Evolutionary conservation across 2,888 invertebrate genomes (phyloP).

Genomic region (Chrysolina americana): DNA sequence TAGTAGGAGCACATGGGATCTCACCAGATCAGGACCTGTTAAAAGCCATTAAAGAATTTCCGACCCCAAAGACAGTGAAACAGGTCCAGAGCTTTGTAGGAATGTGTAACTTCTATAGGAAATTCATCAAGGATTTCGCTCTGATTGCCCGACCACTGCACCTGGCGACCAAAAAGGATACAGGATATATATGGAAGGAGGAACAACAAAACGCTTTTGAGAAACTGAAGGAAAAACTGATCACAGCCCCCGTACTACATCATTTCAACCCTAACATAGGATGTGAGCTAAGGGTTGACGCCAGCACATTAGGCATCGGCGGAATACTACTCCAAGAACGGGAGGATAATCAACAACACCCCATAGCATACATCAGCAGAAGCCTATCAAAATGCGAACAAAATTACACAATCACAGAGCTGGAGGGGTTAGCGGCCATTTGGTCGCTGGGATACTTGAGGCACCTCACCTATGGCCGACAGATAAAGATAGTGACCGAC

Average conservation of each 20-base stretch:
- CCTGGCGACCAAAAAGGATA: conserved; percentile 31
- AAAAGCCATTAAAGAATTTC: no score
- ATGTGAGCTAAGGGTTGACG: conserved; percentile 38
- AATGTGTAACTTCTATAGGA: conserved; percentile 38
- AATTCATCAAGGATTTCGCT: conserved; percentile 39
- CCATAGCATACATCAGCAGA: no score
- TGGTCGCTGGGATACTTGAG: conserved; percentile 25
- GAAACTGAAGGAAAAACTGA: conserved; percentile 20
- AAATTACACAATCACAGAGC: conserved; percentile 39
- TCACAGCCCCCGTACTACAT: conserved; percentile 18
- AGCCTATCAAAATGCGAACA: no score
- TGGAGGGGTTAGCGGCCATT: conserved; percentile 22
- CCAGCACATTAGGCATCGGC: no score
- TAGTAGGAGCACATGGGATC: no score
- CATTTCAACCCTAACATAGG: conserved; percentile 35
- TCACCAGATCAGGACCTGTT: no score
- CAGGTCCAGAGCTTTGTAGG: conserved; percentile 39
- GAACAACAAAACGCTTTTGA: conserved; percentile 23
- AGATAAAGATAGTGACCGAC: no score
- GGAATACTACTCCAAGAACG: no score
- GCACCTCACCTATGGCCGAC: conserved; percentile 10
- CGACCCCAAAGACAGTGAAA: no score
- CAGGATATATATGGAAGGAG: conserved; percentile 29
- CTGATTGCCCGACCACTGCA: conserved; percentile 37
- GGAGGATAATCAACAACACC: conserved; percentile 4